A percentile compares a stretch with the other conserved stretches of the same genome.
Conservation (phyloP, 2,113 vertebrate genomes). For the Clarias magur region DNA sequence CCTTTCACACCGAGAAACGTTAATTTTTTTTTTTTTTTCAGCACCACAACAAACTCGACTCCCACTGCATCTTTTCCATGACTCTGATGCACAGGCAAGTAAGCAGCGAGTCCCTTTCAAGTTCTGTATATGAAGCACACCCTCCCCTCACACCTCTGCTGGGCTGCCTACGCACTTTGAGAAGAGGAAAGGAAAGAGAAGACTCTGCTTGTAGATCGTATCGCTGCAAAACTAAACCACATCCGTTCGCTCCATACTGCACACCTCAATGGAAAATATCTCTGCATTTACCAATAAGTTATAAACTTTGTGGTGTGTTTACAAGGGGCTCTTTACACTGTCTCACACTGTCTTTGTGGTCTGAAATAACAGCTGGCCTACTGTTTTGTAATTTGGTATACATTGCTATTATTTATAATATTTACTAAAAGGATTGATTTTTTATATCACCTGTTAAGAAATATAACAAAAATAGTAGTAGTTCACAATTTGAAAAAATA, state of each 20-base stretch:
- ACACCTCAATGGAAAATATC: conserved; percentile 57
- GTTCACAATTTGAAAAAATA: not conserved
- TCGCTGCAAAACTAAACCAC: conserved; percentile 70
- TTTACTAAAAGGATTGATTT: not conserved
- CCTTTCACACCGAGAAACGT: conserved; percentile 26
- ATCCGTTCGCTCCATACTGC: conserved; percentile 71
- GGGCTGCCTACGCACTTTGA: conserved; percentile 59
- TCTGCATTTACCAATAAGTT: conserved; percentile 25
- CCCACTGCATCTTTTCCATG: conserved; percentile 39
- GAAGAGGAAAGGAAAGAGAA: conserved; percentile 50
- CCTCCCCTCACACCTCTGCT: conserved; percentile 53
- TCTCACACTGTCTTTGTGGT: conserved; percentile 16
- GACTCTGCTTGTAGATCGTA: conserved; percentile 61
- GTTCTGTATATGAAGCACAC: conserved; percentile 27
- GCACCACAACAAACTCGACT: conserved; percentile 37
- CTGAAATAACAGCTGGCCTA: not conserved
- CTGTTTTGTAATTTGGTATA: not conserved
- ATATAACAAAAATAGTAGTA: not conserved
- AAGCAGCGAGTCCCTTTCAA: conserved; percentile 40
- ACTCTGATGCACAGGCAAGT: conserved; percentile 39
- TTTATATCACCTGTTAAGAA: not conserved
- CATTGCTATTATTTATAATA: not conserved
- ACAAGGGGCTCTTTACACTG: not conserved
- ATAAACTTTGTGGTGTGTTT: not conserved
- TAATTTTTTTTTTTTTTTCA: conserved; percentile 6